Conservation (phyloP, 2,113 vertebrate genomes). For the Mustelus asterias region DNA sequence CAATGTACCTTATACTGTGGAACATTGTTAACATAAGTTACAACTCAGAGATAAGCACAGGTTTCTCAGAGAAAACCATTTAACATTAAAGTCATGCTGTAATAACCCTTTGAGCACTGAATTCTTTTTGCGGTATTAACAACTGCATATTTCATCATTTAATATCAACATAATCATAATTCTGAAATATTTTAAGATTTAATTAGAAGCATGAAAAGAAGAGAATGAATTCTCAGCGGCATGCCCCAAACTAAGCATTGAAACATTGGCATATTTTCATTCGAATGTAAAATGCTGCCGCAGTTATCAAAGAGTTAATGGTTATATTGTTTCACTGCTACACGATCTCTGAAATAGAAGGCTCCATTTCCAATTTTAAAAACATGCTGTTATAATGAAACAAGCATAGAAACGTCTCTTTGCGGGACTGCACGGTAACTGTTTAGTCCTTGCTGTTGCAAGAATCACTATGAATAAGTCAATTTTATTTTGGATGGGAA, state of each 20-base stretch:
- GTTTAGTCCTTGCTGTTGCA: neutral
- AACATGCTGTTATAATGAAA: conserved; percentile 35
- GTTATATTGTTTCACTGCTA: conserved; percentile 25
- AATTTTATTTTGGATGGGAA: neutral
- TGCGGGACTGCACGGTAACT: neutral
- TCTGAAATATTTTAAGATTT: neutral
- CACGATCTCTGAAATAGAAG: conserved; percentile 25
- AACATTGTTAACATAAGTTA: conserved; percentile 32
- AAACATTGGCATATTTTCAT: neutral
- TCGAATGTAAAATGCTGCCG: neutral
- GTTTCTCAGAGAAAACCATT: neutral
- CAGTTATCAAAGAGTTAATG: neutral
- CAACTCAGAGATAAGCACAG: neutral
- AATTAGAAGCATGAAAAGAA: neutral
- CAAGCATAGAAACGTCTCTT: conserved; percentile 6
- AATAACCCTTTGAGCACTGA: conserved; percentile 24
- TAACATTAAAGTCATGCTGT: conserved; percentile 15
- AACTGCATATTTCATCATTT: neutral
- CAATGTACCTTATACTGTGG: neutral
- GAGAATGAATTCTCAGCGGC: neutral
- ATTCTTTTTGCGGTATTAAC: neutral
- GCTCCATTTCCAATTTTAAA: conserved; percentile 24
- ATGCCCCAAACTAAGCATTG: neutral
- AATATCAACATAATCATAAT: neutral
- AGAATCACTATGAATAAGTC: neutral